These are phyloP conservation scores for Pituophis catenifer DNA, from an alignment of 2,113 vertebrate genomes.

Conservation along the genomic window DNA sequence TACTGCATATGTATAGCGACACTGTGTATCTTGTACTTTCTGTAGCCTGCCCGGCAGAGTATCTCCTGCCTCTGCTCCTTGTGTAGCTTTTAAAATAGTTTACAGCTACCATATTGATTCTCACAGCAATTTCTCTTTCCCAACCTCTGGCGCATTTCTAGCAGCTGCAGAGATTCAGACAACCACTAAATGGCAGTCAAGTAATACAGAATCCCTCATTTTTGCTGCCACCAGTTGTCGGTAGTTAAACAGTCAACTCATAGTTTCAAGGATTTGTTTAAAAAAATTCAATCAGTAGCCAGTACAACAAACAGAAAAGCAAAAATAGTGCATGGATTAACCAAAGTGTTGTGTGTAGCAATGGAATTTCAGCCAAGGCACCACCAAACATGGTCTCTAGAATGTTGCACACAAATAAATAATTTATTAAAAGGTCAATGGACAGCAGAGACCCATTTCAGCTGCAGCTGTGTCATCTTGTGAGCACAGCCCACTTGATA, in stretches of 20 bases:
- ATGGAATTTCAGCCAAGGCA: background rate
- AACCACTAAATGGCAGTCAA: background rate
- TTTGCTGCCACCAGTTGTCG: background rate
- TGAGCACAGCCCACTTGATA: background rate
- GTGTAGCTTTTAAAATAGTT: background rate
- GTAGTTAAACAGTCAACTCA: background rate
- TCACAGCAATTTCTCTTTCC: background rate
- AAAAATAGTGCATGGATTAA: background rate
- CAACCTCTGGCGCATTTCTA: background rate
- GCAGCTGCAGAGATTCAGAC: background rate
- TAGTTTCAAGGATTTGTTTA: background rate
- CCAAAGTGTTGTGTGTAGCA: background rate
- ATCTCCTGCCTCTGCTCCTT: background rate
- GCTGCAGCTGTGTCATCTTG: background rate
- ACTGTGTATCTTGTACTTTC: background rate
- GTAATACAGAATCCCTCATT: background rate
- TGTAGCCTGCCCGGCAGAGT: background rate
- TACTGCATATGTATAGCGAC: background rate
- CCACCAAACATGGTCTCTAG: background rate
- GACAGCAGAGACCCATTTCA: background rate
- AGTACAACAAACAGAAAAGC: background rate
- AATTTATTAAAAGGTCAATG: background rate
- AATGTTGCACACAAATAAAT: background rate
- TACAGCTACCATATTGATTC: background rate
- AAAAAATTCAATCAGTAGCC: background rate